Evolutionary conservation across 1,140 invertebrate genomes (phyloP), one percentile per base, ranked within the genome.

Genomic region (Drosophila nigromelanica): DNA sequence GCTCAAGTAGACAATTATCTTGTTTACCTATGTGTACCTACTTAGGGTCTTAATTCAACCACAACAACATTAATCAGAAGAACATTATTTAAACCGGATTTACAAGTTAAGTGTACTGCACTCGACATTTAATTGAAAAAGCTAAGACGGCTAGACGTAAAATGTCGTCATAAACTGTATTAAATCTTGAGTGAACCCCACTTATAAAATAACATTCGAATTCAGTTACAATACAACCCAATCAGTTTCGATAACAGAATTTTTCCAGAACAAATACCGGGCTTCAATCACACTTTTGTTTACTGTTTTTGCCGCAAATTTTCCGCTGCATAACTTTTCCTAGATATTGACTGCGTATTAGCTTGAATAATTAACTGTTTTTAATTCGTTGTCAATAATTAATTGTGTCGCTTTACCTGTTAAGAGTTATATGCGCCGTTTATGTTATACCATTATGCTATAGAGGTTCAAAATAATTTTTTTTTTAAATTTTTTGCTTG

Each of bases 11-110:
- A 43, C 40, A 72, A 67, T 72, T 72, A 59, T 45, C 18, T 54
- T 59, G 54, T 67, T 47, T 52, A 45, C 42, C 43, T 51, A 30
- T 61, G 47, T 30, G 14, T 37, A 8, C 2, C 21, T 15, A 42
- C 39, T 67, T 66, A 58, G 69, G 54, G 69, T 52, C 45, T 39
- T 33, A 59, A 43, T 66, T 12, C 40, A 52, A 52, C 33, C 30
- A n/a, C 54, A 14, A 4, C 43, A 48, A 11, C 12, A 48, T n/a
- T 11, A 30, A 6, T 24, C 27, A 35, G 11, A 42, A 24, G 11
- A 42, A 39, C 40, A 66, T 39, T 37, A 47, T 64, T n/a, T 30
- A 48, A 72, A 72, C 70, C 64, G 70, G 70, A 68, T 55, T 68
- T 48, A 27, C 70, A 30, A 55, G 55, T 68, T 51, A 45, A 30